phyloP scores from a whole-genome alignment of 1,140 invertebrate genomes.

The Papilio machaon region DNA sequence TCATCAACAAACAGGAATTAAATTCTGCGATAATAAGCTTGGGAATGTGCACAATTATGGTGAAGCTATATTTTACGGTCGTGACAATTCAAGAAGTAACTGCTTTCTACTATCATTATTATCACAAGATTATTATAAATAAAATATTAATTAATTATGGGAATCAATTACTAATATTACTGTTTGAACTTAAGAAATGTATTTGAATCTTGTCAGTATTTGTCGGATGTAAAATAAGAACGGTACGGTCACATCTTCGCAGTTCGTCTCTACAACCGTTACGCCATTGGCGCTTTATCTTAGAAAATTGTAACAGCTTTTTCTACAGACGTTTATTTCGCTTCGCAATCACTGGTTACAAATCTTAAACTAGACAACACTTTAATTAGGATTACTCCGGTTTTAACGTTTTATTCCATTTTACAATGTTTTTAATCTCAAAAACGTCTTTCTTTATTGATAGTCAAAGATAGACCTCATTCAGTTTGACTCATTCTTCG shows the following conservation, averaged over 20 bases:
- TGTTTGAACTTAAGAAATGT: too few species aligned
- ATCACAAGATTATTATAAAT: neutral
- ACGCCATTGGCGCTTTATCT: too few species aligned
- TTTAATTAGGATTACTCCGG: neutral
- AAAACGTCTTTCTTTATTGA: neutral
- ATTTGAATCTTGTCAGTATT: too few species aligned
- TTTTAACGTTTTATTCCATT: neutral
- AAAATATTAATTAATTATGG: too few species aligned
- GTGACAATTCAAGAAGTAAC: neutral
- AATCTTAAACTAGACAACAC: neutral
- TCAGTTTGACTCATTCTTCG: too few species aligned
- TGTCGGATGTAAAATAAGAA: too few species aligned
- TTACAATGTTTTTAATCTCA: neutral
- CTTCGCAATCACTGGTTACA: neutral
- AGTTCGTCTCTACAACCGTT: too few species aligned
- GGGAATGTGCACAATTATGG: neutral
- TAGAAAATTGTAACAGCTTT: too few species aligned
- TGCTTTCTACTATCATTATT: neutral
- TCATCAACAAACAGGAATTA: neutral
- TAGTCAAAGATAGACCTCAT: too few species aligned
- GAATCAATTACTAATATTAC: too few species aligned
- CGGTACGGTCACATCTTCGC: too few species aligned
- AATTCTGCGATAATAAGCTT: neutral
- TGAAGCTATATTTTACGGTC: neutral
- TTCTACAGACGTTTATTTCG: neutral